These are phyloP conservation scores for Aythya baeri DNA, from an alignment of 2,113 vertebrate species.

Conservation along the genomic window DNA sequence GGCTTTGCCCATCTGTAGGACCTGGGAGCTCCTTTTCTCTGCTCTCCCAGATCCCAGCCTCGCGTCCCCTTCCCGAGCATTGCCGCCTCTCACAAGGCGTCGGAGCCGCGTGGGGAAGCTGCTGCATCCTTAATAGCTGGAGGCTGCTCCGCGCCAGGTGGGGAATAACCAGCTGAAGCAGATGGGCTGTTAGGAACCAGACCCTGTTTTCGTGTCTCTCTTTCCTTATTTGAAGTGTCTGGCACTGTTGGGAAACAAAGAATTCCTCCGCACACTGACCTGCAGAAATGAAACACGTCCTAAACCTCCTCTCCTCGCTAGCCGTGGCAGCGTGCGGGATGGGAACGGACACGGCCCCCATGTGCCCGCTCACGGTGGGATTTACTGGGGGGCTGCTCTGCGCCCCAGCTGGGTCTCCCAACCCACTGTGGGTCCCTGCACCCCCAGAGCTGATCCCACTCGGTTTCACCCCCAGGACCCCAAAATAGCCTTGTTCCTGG, in stretches of 20 bases:
- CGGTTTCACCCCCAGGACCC: too few species aligned
- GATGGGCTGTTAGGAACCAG: not conserved
- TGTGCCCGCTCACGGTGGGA: too few species aligned
- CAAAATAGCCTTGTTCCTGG: too few species aligned
- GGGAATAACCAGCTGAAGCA: not conserved
- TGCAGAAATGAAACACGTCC: not conserved
- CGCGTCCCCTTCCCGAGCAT: not conserved
- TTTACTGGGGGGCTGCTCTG: too few species aligned
- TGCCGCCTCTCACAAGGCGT: not conserved
- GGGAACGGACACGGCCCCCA: not conserved
- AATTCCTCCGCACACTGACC: not conserved
- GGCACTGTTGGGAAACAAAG: not conserved
- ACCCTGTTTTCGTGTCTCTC: not conserved
- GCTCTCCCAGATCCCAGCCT: not conserved
- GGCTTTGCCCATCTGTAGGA: too few species aligned
- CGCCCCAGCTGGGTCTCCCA: too few species aligned
- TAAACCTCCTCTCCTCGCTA: not conserved
- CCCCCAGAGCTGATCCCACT: too few species aligned
- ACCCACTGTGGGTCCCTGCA: too few species aligned
- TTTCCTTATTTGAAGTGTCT: not conserved
- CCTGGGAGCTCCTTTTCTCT: not conserved
- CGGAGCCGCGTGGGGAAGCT: not conserved
- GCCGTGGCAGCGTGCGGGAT: rapidly evolving
- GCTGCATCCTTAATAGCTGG: not conserved
- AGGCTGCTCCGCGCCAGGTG: not conserved